Base-by-base conservation (phyloP, 2,797 vertebrate species). In the Calcarius lapponicus region DNA sequence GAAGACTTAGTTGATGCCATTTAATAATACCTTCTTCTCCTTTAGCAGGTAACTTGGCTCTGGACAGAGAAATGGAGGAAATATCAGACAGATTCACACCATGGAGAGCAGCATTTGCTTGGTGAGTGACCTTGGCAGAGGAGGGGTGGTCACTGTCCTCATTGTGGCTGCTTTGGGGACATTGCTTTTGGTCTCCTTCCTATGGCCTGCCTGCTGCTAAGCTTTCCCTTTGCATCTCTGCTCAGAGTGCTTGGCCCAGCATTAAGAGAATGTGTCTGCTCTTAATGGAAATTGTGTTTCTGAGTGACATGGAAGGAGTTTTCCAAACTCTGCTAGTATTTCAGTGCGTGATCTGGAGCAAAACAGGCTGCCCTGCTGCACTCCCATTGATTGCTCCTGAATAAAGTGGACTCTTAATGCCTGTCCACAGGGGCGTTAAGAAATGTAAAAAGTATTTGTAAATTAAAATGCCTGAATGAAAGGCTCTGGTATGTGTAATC, bases 381-480 rank as follows among this genome's bases (percentile, higher is more conserved):
- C 84, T 71, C 56, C 26, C 1, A 86, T 69, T 78, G 95, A 93
- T 95, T 94, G 66, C 81, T 89, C 61, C 84, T 70, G 88, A 78
- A 87, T 65, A 85, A 96, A 92, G 72, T 90, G 81, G 90, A 65
- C 90, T 78, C 70, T 78, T 87, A 74, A 80, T 93, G 94, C 79
- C 50, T 88, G 88, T 84, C 90, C 95, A 60, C 69, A 81, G 73
- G 86, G 88, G 90, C 1, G 51, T 95, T 96, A 95, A 96, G 92
- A 96, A 95, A 95, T 87, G 90, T 93, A 72, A 72, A 79, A 94
- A 70, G 88, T 95, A 93, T 96, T 95, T 89, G 90, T 91, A 96
- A 96, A 94, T 93, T 87, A 80, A 95, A 96, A 80, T 93, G 80
- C 86, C 91, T 58, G 75, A 95, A 87, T 94, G 96, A 93, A 96